A percentile compares a stretch with the other conserved stretches of the same genome.
phyloP scores from a whole-genome alignment of 2,797 vertebrate genomes.

The Notamacropus eugenii region DNA sequence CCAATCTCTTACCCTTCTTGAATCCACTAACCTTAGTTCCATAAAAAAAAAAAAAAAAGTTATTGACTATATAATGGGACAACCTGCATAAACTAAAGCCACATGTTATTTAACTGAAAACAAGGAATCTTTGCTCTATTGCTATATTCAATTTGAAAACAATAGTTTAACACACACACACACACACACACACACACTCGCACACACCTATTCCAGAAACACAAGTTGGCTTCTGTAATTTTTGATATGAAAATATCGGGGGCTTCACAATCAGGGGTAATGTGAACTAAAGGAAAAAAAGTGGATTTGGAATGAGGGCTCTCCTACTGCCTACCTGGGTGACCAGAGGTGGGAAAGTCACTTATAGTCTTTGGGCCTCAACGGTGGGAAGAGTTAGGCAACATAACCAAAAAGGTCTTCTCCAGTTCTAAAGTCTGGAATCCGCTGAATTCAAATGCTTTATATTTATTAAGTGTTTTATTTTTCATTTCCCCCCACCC shows the following conservation, averaged over 20 bases:
- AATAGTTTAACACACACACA: not conserved
- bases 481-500: not conserved
- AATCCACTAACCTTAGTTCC: not conserved
- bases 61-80: not conserved
- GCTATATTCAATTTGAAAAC: not conserved
- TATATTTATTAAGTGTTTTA: not conserved
- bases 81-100: not conserved
- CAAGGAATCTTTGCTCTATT: not conserved
- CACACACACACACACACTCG: too few relatives aligned
- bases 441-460: not conserved
- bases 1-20: not conserved
- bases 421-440: not conserved
- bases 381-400: not conserved
- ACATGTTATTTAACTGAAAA: not conserved
- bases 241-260: not conserved
- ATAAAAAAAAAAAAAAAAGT: not conserved
- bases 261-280: not conserved
- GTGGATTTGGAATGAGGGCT: not conserved
- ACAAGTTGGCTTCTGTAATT: not conserved
- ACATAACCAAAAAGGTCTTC: not conserved
- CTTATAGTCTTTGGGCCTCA: not conserved
- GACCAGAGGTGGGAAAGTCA: not conserved
- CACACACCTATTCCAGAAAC: not conserved
- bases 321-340: not conserved
- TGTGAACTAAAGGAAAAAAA: not conserved